Percentiles rank a stretch among this genome's conserved stretches.
phyloP scores from a whole-genome alignment of 2,888 invertebrate genomes.

The Griposia aprilina region DNA sequence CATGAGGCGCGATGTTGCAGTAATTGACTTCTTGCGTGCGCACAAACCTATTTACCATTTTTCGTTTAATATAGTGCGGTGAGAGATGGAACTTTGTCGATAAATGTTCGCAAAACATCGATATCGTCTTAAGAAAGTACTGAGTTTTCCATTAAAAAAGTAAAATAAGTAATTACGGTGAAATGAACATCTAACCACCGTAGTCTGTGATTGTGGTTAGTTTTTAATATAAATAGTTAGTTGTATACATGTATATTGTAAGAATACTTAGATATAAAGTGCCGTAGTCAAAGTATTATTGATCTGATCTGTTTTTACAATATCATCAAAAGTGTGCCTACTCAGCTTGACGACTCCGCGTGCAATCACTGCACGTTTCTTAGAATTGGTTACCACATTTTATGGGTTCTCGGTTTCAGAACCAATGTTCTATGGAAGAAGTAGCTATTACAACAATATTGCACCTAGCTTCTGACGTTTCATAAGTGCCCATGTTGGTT shows the following conservation, averaged over 20 bases:
- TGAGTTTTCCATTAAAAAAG: background rate
- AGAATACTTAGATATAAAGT: no score
- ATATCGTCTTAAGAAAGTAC: background rate
- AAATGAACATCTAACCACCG: background rate
- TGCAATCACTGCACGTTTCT: background rate
- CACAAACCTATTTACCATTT: slow-evolving; percentile 20
- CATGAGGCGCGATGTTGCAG: background rate
- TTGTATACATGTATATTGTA: no score
- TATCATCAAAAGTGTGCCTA: no score
- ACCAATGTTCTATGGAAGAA: background rate
- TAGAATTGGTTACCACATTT: background rate
- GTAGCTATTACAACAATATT: no score
- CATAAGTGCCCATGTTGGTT: no score
- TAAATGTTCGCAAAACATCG: background rate
- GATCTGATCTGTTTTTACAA: no score
- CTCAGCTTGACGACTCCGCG: background rate
- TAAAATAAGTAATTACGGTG: background rate
- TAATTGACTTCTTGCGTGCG: background rate
- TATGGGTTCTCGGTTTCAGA: background rate
- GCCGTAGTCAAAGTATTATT: no score
- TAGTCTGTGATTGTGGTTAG: no score
- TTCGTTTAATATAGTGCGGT: slow-evolving; percentile 10
- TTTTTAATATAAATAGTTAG: background rate
- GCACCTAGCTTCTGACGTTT: no score
- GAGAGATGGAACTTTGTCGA: background rate